Percentiles rank a stretch among this genome's conserved stretches.
phyloP scores from a whole-genome alignment of 2,113 vertebrate species.

The Otocyon megalotis region DNA sequence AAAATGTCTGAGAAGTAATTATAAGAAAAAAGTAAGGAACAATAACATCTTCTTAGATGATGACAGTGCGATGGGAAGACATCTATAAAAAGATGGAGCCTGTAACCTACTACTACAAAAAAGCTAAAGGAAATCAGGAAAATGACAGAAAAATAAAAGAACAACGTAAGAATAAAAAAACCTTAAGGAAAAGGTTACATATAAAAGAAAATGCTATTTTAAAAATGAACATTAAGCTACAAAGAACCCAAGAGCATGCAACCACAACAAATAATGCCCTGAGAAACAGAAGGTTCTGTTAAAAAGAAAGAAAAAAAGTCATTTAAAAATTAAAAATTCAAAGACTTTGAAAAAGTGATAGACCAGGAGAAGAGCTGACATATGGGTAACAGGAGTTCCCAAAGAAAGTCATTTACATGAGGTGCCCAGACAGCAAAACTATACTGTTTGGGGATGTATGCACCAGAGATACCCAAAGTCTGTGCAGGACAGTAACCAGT shows the following conservation, averaged over 20 bases:
- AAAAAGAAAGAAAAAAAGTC: no score
- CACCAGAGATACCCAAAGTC: background rate
- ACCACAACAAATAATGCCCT: background rate
- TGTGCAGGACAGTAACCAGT: fast-evolving
- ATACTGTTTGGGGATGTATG: background rate
- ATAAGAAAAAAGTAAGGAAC: background rate
- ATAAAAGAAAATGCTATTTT: background rate
- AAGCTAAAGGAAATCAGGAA: background rate
- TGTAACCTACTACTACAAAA: background rate
- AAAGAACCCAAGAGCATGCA: background rate
- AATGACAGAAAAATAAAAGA: background rate
- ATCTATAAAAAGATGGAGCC: background rate
- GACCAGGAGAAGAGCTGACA: background rate
- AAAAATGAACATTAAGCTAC: background rate
- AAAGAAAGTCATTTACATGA: background rate
- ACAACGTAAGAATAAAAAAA: background rate
- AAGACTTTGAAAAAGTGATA: background rate
- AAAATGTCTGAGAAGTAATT: background rate
- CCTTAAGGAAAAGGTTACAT: background rate
- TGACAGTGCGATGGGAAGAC: background rate
- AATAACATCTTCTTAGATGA: background rate
- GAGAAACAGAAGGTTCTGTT: background rate
- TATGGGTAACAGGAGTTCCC: background rate
- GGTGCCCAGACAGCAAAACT: background rate
- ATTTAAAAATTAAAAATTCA: background rate